Percentiles rank a stretch among this genome's conserved stretches.
Conservation (phyloP, 1,140 invertebrate genomes). For the Artemia franciscana region DNA sequence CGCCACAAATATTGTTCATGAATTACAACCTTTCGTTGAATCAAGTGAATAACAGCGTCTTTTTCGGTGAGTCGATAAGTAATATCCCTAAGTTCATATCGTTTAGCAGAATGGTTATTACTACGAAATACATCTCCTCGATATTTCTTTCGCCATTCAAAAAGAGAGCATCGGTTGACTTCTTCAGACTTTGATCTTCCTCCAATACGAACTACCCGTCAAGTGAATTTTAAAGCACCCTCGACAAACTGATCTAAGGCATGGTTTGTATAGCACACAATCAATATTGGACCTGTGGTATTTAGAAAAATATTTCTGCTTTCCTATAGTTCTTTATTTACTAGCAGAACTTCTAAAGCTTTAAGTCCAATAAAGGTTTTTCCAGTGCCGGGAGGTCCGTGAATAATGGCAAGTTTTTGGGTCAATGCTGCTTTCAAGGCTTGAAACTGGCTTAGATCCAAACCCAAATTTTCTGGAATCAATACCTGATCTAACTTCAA, state of each 20-base stretch:
- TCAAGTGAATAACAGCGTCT: background rate
- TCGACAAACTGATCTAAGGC: slow-evolving; percentile 31
- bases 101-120: background rate
- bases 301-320: slow-evolving; percentile 4
- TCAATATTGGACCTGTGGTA: slow-evolving; percentile 21
- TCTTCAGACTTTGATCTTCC: background rate
- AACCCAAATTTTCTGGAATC: slow-evolving; percentile 8
- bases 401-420: background rate
- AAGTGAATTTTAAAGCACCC: slow-evolving; percentile 15
- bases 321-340: background rate
- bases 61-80: background rate
- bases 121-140: background rate
- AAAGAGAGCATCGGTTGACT: slow-evolving; percentile 20
- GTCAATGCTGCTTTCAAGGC: background rate
- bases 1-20: background rate
- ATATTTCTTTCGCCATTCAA: background rate
- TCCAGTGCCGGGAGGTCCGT: slow-evolving; percentile 47
- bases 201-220: slow-evolving; percentile 21
- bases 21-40: background rate
- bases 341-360: slow-evolving; percentile 31
- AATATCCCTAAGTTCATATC: background rate
- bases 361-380: slow-evolving; percentile 48
- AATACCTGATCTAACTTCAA: too few relatives aligned
- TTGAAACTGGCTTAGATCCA: background rate
- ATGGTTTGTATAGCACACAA: slow-evolving; percentile 29